Conservation (phyloP, 2,113 vertebrate species). For the Pipa parva region DNA sequence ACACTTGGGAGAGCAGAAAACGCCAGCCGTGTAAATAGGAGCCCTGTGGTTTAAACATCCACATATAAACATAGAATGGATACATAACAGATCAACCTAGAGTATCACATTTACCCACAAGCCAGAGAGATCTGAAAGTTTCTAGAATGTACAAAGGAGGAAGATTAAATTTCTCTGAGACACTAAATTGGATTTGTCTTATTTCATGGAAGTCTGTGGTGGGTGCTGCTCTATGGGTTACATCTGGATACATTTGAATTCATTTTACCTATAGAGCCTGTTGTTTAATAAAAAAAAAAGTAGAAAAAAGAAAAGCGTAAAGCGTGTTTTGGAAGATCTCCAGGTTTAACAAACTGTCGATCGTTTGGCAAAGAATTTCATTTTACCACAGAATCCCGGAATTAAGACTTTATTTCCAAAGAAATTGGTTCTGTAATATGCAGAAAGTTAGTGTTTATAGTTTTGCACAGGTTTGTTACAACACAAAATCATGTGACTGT, state of each 20-base stretch:
- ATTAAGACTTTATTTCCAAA: neutral
- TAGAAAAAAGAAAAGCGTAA: constrained; percentile 24
- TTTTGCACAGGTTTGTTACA: too few species aligned
- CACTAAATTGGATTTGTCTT: constrained; percentile 53
- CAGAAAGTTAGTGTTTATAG: too few species aligned
- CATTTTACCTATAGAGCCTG: constrained; percentile 32
- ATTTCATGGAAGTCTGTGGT: constrained; percentile 54
- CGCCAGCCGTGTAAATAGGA: constrained; percentile 52
- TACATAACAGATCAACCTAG: constrained; percentile 46
- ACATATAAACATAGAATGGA: constrained; percentile 38
- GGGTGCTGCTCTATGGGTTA: constrained; percentile 53
- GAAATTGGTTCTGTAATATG: too few species aligned
- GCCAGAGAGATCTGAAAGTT: constrained; percentile 48
- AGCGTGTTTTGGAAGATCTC: constrained; percentile 12
- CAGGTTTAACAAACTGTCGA: constrained; percentile 15
- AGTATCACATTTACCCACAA: constrained; percentile 46
- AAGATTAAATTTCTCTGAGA: constrained; percentile 49
- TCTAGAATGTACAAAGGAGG: constrained; percentile 45
- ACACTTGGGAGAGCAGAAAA: constrained; percentile 48
- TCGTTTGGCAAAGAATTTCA: constrained; percentile 6
- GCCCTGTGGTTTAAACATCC: constrained; percentile 45
- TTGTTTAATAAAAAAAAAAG: too few species aligned
- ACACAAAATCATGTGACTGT: too few species aligned
- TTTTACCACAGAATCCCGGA: neutral
- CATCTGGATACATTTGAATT: constrained; percentile 52